Evolutionary conservation across 2,113 vertebrate species (phyloP).

Genomic region (Piprites chloris): DNA sequence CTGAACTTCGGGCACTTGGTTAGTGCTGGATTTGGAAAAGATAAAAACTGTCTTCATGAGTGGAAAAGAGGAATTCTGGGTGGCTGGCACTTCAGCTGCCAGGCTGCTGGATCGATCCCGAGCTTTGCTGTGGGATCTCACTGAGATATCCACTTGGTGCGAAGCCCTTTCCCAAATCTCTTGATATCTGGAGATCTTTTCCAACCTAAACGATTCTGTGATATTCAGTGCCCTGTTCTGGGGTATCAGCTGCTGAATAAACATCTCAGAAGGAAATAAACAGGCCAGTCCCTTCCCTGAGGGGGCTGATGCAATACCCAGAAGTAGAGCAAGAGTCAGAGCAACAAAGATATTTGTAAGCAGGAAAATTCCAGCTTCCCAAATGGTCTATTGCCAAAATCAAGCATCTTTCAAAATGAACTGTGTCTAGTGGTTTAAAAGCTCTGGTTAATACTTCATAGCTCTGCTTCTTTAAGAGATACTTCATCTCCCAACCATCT

Average conservation of each 20-base stretch:
- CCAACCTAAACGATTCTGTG: not conserved
- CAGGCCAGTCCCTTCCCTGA: not conserved
- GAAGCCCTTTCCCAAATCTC: not conserved
- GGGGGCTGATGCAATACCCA: not conserved
- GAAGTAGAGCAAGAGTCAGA: constrained; percentile 19
- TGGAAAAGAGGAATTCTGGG: not conserved
- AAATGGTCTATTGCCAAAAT: not conserved
- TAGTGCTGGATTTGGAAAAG: not conserved
- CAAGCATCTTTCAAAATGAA: not conserved
- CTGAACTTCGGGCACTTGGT: not conserved
- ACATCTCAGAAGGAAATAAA: not conserved
- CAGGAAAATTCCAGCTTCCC: not conserved
- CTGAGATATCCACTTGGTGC: not conserved
- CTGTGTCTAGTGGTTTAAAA: not conserved
- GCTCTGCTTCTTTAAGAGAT: not conserved
- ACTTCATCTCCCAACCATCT: not conserved
- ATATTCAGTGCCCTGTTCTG: not conserved
- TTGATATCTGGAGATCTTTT: not conserved
- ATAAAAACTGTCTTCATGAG: not conserved
- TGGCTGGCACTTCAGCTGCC: not conserved
- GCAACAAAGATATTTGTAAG: constrained; percentile 1
- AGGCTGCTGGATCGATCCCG: not conserved
- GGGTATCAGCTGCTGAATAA: not conserved
- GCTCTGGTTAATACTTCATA: not conserved
- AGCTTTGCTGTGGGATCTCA: not conserved